Percentiles rank a stretch among this genome's conserved stretches.
Conservation (phyloP, 1,140 invertebrate species). For the Chlorops oryzae region DNA sequence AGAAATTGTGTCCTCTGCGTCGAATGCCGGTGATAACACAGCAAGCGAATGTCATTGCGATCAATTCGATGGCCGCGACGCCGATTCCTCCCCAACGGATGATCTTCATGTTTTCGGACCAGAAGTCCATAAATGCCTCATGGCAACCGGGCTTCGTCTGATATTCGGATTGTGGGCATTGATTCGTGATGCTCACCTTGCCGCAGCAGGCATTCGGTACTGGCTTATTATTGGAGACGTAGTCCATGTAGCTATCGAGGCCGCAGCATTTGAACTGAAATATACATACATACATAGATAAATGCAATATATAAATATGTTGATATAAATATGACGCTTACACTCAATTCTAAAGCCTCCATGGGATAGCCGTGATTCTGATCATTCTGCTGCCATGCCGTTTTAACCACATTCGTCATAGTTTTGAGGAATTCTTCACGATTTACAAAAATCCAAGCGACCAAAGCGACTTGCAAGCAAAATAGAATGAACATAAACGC, state of each 20-base stretch:
- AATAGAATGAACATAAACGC: conserved; percentile 58
- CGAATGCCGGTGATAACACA: conserved; percentile 58
- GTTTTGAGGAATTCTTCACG: conserved; percentile 46
- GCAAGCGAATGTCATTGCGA: conserved; percentile 32
- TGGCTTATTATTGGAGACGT: neutral
- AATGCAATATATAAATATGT: neutral
- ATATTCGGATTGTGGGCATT: conserved; percentile 27
- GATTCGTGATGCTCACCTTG: conserved; percentile 30
- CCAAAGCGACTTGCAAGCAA: conserved; percentile 57
- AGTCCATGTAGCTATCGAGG: conserved; percentile 44
- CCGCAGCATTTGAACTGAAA: conserved; percentile 62
- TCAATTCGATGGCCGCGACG: conserved; percentile 52
- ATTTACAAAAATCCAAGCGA: conserved; percentile 54
- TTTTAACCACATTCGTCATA: conserved; percentile 48
- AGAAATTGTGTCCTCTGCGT: too few species aligned
- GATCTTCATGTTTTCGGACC: conserved; percentile 49
- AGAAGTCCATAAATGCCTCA: conserved; percentile 45
- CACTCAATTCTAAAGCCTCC: conserved; percentile 34
- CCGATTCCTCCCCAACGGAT: conserved; percentile 60
- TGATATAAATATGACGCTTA: conserved; percentile 20
- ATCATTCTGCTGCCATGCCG: conserved; percentile 30
- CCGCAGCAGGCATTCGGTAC: conserved; percentile 48
- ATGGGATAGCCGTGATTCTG: conserved; percentile 22
- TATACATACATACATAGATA: conserved; percentile 9
- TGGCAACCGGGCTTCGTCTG: conserved; percentile 47